Conservation (phyloP, 1,140 invertebrate genomes). For the Psilanteris sp. region DNA sequence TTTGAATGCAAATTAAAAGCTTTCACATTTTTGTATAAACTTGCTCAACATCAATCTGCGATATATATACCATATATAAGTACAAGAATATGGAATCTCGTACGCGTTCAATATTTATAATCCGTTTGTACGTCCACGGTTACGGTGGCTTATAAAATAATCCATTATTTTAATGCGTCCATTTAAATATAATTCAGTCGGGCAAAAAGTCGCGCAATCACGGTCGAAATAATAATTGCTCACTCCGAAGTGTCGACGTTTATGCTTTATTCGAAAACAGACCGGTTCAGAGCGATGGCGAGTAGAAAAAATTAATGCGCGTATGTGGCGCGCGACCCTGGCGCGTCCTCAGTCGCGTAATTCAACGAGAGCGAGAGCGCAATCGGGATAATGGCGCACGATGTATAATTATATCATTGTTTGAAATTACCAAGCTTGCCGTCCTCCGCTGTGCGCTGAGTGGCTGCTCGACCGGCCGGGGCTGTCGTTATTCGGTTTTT, state of each 20-base stretch:
- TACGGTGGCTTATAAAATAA: conserved; percentile 22
- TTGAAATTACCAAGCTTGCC: conserved; percentile 71
- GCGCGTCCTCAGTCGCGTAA: conserved; percentile 57
- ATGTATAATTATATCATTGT: conserved; percentile 79
- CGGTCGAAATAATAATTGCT: conserved; percentile 33
- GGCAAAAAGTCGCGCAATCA: conserved; percentile 34
- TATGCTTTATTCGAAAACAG: conserved; percentile 30
- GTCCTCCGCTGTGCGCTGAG: conserved; percentile 11
- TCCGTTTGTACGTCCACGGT: not conserved
- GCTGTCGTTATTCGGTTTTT: conserved; percentile 56
- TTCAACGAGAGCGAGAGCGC: conserved; percentile 69
- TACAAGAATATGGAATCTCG: too few species aligned
- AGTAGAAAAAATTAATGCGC: conserved; percentile 24
- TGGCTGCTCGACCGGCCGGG: conserved; percentile 18
- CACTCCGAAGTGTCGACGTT: conserved; percentile 38
- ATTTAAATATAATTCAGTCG: conserved; percentile 30
- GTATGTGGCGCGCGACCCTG: conserved; percentile 33
- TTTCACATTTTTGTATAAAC: too few species aligned
- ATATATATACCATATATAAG: too few species aligned
- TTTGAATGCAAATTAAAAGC: too few species aligned
- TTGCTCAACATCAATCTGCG: too few species aligned
- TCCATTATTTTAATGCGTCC: conserved; percentile 34
- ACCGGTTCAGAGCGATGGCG: conserved; percentile 1
- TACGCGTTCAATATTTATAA: too few species aligned
- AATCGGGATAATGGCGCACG: conserved; percentile 72